phyloP scores from a whole-genome alignment of 2,113 vertebrate genomes.

The Aldabrachelys gigantea region DNA sequence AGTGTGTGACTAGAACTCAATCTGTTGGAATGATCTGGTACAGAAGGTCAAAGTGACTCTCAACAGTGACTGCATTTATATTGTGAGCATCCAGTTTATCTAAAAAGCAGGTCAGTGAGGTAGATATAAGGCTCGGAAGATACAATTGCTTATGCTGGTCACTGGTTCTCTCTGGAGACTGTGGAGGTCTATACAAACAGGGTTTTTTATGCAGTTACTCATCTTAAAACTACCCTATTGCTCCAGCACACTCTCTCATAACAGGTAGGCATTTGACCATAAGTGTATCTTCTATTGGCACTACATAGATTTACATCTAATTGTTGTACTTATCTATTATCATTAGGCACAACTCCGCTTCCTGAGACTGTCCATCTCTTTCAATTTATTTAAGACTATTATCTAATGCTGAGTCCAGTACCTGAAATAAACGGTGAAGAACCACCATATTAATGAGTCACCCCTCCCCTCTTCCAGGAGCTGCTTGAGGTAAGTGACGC shows the following conservation, averaged over 20 bases:
- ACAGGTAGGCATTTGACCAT: background rate
- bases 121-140: background rate
- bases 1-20: background rate
- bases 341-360: background rate
- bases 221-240: background rate
- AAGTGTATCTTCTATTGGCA: background rate
- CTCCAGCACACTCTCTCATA: background rate
- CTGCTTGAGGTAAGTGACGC: no score
- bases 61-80: background rate
- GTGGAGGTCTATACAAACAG: background rate
- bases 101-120: background rate
- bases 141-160: background rate
- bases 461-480: background rate
- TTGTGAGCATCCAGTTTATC: background rate
- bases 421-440: background rate
- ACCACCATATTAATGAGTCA: background rate
- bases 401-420: background rate
- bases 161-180: background rate
- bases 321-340: background rate
- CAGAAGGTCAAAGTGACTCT: background rate
- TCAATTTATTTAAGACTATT: background rate
- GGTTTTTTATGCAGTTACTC: background rate
- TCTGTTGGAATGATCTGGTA: background rate
- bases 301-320: background rate
- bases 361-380: background rate